Evolutionary conservation across 2,888 invertebrate species (phyloP).

Genomic region (Pomacea canaliculata): DNA sequence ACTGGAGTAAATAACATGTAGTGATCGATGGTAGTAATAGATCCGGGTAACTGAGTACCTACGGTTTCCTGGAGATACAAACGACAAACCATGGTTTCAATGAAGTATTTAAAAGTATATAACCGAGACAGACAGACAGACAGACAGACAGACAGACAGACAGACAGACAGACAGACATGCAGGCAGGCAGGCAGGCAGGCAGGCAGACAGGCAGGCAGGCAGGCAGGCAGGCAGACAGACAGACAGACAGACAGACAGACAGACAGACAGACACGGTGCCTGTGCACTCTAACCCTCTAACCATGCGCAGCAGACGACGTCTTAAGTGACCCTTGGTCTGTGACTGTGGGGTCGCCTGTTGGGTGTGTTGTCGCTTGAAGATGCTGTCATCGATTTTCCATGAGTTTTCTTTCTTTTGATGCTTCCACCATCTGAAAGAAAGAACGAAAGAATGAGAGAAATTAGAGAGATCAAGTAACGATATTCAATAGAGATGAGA

Average conservation of each 20-base stretch:
- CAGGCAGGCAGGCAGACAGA: no score
- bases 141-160: no score
- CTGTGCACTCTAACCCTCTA: background rate
- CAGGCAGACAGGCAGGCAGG: no score
- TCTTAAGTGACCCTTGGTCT: background rate
- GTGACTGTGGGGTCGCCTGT: background rate
- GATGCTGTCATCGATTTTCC: conserved; percentile 16
- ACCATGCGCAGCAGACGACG: conserved; percentile 15
- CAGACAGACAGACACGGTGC: no score
- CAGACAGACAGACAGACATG: no score
- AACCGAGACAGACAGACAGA: no score
- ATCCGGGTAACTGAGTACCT: conserved; percentile 55
- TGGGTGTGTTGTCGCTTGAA: conserved; percentile 10
- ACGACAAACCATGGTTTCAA: background rate
- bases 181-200: no score
- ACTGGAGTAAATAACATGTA: conserved; percentile 55
- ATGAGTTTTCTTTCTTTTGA: background rate
- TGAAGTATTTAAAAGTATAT: no score
- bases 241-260: no score
- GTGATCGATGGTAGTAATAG: conserved; percentile 57
- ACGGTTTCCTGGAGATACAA: conserved; percentile 47
- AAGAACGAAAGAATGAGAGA: no score
- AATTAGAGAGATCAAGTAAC: no score
- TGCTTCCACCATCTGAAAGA: conserved; percentile 7
- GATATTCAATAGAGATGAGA: no score